Evolutionary conservation across 2,888 invertebrate genomes (phyloP), one percentile per base, ranked within the genome.

Genomic region (Phytoseiulus persimilis): DNA sequence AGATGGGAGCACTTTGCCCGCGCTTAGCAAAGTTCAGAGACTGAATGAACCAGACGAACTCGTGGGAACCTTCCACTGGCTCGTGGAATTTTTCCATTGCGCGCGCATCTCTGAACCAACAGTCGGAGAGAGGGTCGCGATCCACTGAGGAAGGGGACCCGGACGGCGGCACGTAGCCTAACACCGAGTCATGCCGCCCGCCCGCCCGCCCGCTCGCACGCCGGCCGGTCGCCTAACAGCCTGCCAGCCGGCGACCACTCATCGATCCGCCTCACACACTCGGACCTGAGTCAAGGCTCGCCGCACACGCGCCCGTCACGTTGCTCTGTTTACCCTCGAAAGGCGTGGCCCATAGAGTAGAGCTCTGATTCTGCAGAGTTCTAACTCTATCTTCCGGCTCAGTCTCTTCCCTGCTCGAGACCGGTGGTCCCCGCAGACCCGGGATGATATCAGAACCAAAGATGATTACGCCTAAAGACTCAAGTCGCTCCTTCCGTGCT

Each of bases 81-180:
- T 33, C 28, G 87, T 45, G 87, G 87, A 33, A 87, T 87, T 87
- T 65, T 87, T 87, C 87, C 87, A 45, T 45, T 87, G 87, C 87
- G 87, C 87, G 87, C 87, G 87, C 87, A n/a, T 32, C 87, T 87
- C 87, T 14, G 39, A 32, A 9, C 87, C 32, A 87, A n/a, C 32
- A 3, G 65, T 65, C 65, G 33, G 87, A 45, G 87, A 87, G 39
- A 87, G 87, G 65, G 65, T 23, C 65, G 1, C 65, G 28, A 65
- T 65, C 65, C 65, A 65, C 65, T 28, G 65, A 65, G 65, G 65
- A 23, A 65, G 28, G 65, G 65, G 65, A 65, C 65, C 28, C 65
- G 65, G 65, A 23, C 65, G 65, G 65, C 65, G 65, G 65, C 65
- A 65, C 65, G 65, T 65, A 65, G 65, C 65, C 65, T 65, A 1